These are phyloP conservation scores for Aphaenogaster rudis DNA, from an alignment of 1,140 invertebrate genomes.

Conservation along the genomic window DNA sequence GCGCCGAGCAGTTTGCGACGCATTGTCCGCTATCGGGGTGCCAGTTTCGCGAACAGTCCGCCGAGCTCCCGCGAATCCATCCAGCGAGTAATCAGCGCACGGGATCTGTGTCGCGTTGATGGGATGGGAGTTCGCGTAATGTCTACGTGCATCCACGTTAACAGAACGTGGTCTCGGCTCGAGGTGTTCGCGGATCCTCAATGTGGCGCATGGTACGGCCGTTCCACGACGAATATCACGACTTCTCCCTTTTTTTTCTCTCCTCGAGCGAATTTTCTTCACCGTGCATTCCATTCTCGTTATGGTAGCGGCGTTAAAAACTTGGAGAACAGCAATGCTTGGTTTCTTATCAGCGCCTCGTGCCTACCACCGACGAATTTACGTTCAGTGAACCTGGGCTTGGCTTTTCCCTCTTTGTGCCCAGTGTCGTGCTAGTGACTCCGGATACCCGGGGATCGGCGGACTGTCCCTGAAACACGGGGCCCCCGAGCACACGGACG, in stretches of 20 bases:
- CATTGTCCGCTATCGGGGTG: constrained; percentile 46
- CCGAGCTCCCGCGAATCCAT: constrained; percentile 8
- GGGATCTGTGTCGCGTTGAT: background rate
- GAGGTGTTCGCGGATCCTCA: background rate
- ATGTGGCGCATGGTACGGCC: too few species aligned
- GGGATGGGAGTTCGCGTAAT: background rate
- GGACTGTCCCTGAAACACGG: background rate
- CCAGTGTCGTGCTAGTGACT: background rate
- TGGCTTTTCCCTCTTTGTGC: background rate
- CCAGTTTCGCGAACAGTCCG: constrained; percentile 37
- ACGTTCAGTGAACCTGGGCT: constrained; percentile 6
- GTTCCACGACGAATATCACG: background rate
- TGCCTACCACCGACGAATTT: constrained; percentile 3
- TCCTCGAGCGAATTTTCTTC: background rate
- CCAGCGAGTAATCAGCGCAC: constrained; percentile 33
- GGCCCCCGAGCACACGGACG: too few species aligned
- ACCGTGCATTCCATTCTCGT: background rate
- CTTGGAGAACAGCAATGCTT: background rate
- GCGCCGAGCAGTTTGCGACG: constrained; percentile 29
- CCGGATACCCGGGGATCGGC: background rate
- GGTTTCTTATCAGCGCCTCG: constrained; percentile 4
- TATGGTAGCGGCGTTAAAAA: background rate
- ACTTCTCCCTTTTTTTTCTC: background rate
- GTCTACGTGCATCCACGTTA: background rate
- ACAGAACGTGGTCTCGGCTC: constrained; percentile 6